Evolutionary conservation across 2,113 vertebrate species (phyloP), one percentile per base, ranked within the genome.

Genomic region (Petromus typicus): DNA sequence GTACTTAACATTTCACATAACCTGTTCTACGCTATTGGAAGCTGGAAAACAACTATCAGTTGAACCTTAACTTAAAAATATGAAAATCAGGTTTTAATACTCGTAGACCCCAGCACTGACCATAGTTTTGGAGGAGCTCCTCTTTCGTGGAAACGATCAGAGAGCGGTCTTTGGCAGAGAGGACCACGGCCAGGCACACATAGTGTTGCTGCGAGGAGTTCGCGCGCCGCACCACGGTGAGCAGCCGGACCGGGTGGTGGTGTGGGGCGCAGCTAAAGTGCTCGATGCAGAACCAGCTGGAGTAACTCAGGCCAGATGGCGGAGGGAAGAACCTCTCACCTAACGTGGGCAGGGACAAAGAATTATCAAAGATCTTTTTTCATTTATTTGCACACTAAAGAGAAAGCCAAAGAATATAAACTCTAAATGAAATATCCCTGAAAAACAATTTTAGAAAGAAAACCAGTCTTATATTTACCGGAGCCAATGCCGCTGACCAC

Each of bases 61-160:
- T 79, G n/a, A 32, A 80, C 3, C 40, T 83, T 76, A 75, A 81
- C n/a, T 84, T 81, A 75, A 81, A 86, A 81, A 22, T 40, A 5
- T 30, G 69, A 85, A 37, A 88, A 67, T 73, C 13, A 59, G 43
- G 5, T 54, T 59, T 56, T 79, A 59, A 66, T 63, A 61, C 14
- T 63, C 93, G n/a, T 23, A 83, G 45, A 86, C 66, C 40, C 45
- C 22, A 59, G 59, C 20, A 89, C 98, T 98, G 97, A 99, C 99
- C 99, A 27, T 99, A 99, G 34, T 98, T 99, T 94, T 99, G 99
- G 94, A 99, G 99, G 57, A 99, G 98, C 90, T 99, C 99, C 95
- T 99, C 99, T 94, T 99, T 99, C 86, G 99, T 99, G 96, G 99
- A 99, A 82, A 99, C 99, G 12, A 99, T 99, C n/a, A 99, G 98